Evolutionary conservation across 2,888 invertebrate species (phyloP).

Genomic region (Phrixothrix hirtus): DNA sequence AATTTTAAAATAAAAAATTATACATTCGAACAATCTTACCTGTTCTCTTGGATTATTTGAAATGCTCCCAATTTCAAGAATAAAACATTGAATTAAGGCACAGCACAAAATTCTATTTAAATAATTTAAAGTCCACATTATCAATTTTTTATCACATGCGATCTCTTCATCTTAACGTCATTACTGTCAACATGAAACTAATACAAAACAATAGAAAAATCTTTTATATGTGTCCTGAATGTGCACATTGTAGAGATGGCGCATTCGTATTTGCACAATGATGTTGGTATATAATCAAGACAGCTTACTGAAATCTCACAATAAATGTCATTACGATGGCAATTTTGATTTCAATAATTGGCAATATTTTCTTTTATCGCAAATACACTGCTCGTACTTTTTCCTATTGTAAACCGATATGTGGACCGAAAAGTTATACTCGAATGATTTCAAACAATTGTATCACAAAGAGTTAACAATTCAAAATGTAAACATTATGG

Average conservation of each 20-base stretch:
- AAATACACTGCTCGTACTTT: too few species aligned
- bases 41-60: constrained; percentile 2
- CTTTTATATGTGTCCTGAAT: constrained; percentile 46
- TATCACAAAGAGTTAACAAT: constrained; percentile 20
- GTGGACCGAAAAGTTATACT: constrained; percentile 43
- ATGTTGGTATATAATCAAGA: too few species aligned
- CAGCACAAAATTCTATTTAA: background rate
- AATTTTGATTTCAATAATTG: too few species aligned
- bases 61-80: constrained; percentile 3
- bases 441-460: constrained; percentile 40
- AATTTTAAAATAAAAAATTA: too few species aligned
- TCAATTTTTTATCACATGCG: background rate
- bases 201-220: constrained; percentile 14
- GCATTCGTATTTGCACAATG: background rate
- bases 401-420: constrained; percentile 39
- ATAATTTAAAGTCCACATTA: constrained; percentile 9
- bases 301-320: too few species aligned
- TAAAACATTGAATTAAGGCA: constrained; percentile 1
- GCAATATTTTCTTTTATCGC: too few species aligned
- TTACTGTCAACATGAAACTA: constrained; percentile 17
- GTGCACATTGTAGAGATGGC: constrained; percentile 39
- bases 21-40: background rate
- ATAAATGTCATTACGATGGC: too few species aligned
- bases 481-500: constrained; percentile 17
- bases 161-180: constrained; percentile 12